Conservation (phyloP, 2,797 vertebrate genomes). For the Cichlasoma orientale region DNA sequence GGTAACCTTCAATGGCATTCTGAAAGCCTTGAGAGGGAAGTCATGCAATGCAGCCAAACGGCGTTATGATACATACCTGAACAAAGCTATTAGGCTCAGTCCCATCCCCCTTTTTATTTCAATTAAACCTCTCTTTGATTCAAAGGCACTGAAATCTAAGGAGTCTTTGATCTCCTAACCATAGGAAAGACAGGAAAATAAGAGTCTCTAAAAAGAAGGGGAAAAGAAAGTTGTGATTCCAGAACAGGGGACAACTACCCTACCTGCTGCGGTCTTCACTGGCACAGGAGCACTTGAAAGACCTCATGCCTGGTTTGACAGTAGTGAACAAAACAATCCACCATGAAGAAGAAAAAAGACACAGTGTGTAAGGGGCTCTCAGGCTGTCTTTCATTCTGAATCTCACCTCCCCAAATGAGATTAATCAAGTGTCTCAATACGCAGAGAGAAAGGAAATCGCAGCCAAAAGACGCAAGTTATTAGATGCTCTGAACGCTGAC, state of each 20-base stretch:
- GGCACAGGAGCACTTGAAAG: slow-evolving; percentile 50
- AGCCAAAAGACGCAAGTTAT: background rate
- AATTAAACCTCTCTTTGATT: slow-evolving; percentile 75
- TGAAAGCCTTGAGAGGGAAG: slow-evolving; percentile 43
- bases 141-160: slow-evolving; percentile 65
- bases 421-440: slow-evolving; percentile 30
- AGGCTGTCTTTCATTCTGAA: slow-evolving; percentile 60
- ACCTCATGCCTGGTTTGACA: slow-evolving; percentile 59
- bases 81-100: slow-evolving; percentile 47
- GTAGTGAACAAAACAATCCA: slow-evolving; percentile 67
- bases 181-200: slow-evolving; percentile 64
- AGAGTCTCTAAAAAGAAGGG: slow-evolving; percentile 26
- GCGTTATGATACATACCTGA: slow-evolving; percentile 50
- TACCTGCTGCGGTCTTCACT: slow-evolving; percentile 56
- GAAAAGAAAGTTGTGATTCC: slow-evolving; percentile 60
- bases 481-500: background rate
- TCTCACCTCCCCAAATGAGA: slow-evolving; percentile 56
- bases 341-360: slow-evolving; percentile 33
- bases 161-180: slow-evolving; percentile 74
- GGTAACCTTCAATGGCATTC: slow-evolving; percentile 31
- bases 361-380: slow-evolving; percentile 39
- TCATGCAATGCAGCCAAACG: slow-evolving; percentile 34
- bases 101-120: slow-evolving; percentile 67
- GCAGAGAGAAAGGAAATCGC: too few species aligned
- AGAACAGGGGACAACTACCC: slow-evolving; percentile 56